Conservation (phyloP, 2,888 invertebrate species). For the Branchinecta sandiegonensis region DNA sequence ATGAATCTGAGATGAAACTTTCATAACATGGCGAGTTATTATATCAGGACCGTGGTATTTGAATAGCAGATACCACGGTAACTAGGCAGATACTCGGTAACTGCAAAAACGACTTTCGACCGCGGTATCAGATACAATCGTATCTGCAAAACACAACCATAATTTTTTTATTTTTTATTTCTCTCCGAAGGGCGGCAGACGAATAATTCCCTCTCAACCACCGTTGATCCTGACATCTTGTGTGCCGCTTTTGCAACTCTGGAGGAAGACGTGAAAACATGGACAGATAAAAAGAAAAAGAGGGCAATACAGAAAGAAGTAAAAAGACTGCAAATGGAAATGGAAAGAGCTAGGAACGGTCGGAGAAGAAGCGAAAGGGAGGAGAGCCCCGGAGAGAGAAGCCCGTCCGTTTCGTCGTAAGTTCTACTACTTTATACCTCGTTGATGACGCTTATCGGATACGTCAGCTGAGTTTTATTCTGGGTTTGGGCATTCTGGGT, state of each 20-base stretch:
- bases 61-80: too few species aligned
- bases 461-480: too few species aligned
- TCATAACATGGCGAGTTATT: too few species aligned
- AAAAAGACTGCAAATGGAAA: conserved; percentile 16
- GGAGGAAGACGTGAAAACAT: conserved; percentile 29
- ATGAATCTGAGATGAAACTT: too few species aligned
- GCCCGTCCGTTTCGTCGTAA: conserved; percentile 6
- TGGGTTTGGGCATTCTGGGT: too few species aligned
- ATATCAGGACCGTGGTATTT: too few species aligned
- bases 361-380: conserved; percentile 5
- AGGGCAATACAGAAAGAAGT: conserved; percentile 39
- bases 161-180: background rate
- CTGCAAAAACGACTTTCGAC: too few species aligned
- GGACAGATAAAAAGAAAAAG: conserved; percentile 47
- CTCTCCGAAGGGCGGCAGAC: conserved; percentile 53
- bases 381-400: conserved; percentile 18
- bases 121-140: too few species aligned
- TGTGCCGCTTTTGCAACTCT: conserved; percentile 35
- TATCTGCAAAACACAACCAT: background rate
- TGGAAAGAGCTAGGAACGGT: conserved; percentile 20
- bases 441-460: too few species aligned
- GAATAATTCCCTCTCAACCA: conserved; percentile 68
- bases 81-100: too few species aligned
- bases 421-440: background rate
- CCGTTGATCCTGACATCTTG: conserved; percentile 68